phyloP scores from a whole-genome alignment of 2,888 invertebrate genomes.

The Acrobasis consociella region DNA sequence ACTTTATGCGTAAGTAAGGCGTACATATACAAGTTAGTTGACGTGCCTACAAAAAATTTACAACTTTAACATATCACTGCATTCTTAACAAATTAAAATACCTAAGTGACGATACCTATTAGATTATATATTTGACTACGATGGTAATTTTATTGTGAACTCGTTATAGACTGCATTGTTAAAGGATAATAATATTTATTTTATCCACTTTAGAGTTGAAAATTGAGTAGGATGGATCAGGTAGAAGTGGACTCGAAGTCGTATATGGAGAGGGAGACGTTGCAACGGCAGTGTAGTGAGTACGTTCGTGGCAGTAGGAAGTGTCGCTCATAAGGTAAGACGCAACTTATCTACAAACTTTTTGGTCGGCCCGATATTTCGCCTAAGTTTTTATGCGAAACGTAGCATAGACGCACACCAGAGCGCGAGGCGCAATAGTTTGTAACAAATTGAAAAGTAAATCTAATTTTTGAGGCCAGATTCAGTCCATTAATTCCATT shows the following conservation, averaged over 20 bases:
- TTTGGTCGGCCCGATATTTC: too few relatives aligned
- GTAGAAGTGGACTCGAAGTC: neutral
- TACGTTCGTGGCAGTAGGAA: conserved; percentile 26
- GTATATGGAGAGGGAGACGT: too few relatives aligned
- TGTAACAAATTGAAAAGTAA: too few relatives aligned
- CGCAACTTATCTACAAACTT: too few relatives aligned
- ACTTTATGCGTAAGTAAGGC: too few relatives aligned
- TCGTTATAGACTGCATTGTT: neutral
- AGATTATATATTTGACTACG: conserved; percentile 6
- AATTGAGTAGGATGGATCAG: neutral
- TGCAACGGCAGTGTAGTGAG: conserved; percentile 8
- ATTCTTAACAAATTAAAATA: neutral
- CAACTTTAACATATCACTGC: too few relatives aligned
- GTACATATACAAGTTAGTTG: neutral
- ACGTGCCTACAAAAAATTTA: neutral
- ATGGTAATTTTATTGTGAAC: conserved; percentile 7
- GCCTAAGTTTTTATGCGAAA: too few relatives aligned
- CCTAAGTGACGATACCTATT: neutral
- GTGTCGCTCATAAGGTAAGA: conserved; percentile 31
- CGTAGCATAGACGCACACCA: too few relatives aligned
- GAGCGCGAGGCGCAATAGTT: too few relatives aligned
- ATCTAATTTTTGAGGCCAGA: too few relatives aligned
- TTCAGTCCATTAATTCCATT: too few relatives aligned
- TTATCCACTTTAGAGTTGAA: neutral
- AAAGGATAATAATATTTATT: neutral